phyloP scores from a whole-genome alignment of 2,797 vertebrate genomes.

The Darevskia mixta region DNA sequence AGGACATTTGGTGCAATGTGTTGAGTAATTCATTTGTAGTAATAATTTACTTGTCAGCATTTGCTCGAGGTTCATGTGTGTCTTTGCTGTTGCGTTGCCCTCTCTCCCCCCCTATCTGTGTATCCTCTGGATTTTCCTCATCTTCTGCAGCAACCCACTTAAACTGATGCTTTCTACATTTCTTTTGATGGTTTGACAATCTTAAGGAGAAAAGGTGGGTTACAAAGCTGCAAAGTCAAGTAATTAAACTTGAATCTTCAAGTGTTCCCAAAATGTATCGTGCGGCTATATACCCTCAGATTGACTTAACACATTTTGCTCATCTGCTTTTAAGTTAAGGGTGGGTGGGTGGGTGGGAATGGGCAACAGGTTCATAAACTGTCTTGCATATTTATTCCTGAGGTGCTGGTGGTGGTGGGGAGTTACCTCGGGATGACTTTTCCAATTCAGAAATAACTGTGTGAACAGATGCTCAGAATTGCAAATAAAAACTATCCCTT shows the following conservation, averaged over 20 bases:
- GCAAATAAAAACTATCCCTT: not conserved
- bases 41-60: not conserved
- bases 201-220: not conserved
- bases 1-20: not conserved
- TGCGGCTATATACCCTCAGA: not conserved
- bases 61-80: not conserved
- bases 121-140: not conserved
- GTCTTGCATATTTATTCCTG: not conserved
- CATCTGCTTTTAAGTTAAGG: not conserved
- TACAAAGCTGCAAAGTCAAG: not conserved
- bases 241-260: not conserved
- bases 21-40: conserved; percentile 1
- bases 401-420: too few relatives aligned
- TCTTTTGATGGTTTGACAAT: not conserved
- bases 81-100: not conserved
- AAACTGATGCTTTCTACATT: not conserved
- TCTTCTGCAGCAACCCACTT: not conserved
- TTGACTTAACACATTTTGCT: too few relatives aligned
- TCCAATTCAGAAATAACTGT: not conserved
- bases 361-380: not conserved
- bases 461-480: not conserved
- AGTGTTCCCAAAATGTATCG: not conserved
- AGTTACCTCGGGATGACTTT: not conserved
- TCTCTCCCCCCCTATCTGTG: not conserved
- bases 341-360: too few relatives aligned